A percentile compares a stretch with the other conserved stretches of the same genome.
These are phyloP conservation scores for Archips xylosteana DNA, from an alignment of 2,888 invertebrate genomes.

Conservation along the genomic window DNA sequence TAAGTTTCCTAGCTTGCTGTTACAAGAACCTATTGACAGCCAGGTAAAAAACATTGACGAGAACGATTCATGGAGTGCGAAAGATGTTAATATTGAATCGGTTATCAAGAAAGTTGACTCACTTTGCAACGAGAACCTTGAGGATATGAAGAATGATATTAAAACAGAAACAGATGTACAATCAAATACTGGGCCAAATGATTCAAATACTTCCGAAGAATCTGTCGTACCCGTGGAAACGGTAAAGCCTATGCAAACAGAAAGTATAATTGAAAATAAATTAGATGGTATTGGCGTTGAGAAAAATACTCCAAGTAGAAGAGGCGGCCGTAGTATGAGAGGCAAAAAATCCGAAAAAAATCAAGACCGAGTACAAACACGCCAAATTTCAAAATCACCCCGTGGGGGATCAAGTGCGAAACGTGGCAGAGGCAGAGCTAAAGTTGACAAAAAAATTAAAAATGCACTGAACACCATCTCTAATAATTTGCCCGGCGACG, in stretches of 20 bases:
- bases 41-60: conserved; percentile 87
- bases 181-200: conserved; percentile 41
- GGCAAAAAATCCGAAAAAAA: conserved; percentile 76
- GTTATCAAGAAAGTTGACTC: conserved; percentile 93
- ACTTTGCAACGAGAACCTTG: conserved; percentile 80
- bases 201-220: conserved; percentile 28
- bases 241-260: conserved; percentile 46
- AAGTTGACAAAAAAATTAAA: conserved; percentile 83
- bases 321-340: conserved; percentile 73
- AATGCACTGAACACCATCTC: conserved; percentile 79
- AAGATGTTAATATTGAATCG: conserved; percentile 92
- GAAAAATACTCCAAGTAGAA: conserved; percentile 59
- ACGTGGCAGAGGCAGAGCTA: conserved; percentile 81
- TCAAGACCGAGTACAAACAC: conserved; percentile 75
- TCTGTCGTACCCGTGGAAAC: neutral
- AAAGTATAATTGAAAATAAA: conserved; percentile 48
- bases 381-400: conserved; percentile 75
- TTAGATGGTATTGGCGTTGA: conserved; percentile 53
- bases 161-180: conserved; percentile 43
- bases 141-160: conserved; percentile 54
- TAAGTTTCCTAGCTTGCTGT: conserved; percentile 47
- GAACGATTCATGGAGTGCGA: conserved; percentile 91
- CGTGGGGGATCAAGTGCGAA: conserved; percentile 69
- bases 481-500: conserved; percentile 89
- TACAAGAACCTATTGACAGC: conserved; percentile 44